phyloP scores from a whole-genome alignment of 2,797 vertebrate species.

The Adelosebastes latens region DNA sequence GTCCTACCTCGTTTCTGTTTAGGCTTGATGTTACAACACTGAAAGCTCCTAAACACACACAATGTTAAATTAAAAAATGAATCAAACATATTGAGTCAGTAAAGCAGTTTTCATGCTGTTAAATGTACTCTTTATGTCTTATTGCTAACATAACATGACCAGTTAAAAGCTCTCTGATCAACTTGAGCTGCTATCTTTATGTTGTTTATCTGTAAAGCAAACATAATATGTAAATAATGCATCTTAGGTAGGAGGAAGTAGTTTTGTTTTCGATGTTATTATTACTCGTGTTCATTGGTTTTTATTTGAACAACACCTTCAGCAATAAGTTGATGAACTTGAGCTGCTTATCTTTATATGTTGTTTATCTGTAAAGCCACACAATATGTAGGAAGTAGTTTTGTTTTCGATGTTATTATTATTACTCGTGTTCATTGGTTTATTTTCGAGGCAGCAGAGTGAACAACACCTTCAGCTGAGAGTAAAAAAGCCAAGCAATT shows the following conservation, averaged over 20 bases:
- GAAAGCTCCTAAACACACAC: too few relatives aligned
- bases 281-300: too few relatives aligned
- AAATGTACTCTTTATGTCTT: neutral
- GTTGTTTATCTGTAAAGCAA: too few relatives aligned
- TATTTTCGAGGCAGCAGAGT: conserved; percentile 39
- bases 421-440: conserved; percentile 23
- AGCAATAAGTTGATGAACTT: conserved; percentile 50
- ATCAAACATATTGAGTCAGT: neutral
- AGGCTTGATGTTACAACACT: neutral
- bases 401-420: conserved; percentile 11
- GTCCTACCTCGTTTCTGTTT: conserved; percentile 58
- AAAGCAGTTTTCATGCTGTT: too few relatives aligned
- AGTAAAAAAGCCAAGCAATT: conserved; percentile 12
- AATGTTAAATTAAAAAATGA: neutral
- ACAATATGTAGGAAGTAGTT: neutral
- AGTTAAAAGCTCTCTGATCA: conserved; percentile 10
- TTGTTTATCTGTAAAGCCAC: conserved; percentile 19
- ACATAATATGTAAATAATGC: too few relatives aligned
- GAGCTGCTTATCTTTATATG: conserved; percentile 9
- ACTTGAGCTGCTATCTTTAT: too few relatives aligned
- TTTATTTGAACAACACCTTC: too few relatives aligned
- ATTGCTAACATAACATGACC: neutral
- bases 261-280: too few relatives aligned
- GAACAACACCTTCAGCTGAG: conserved; percentile 42
- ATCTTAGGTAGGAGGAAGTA: too few relatives aligned